Evolutionary conservation across 30 jellyfish, hydroid and myxozoan species (phyloP), one percentile per base, ranked within the genome.

Genomic region (Chironex yamaguchii): DNA sequence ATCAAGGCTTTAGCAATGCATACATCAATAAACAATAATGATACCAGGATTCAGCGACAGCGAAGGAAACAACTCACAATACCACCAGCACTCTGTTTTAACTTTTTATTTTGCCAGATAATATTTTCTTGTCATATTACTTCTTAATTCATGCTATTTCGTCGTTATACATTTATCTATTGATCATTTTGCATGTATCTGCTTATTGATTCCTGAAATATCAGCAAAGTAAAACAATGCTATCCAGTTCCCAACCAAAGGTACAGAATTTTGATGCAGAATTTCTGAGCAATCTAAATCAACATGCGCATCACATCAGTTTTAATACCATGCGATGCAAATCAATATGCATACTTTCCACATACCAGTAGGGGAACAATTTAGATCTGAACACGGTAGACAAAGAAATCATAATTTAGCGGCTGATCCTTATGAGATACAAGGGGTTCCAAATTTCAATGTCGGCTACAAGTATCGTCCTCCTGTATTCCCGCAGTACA

Each of bases 21-120:
- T 30, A 74, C 90, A 34, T 35, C 90, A 0, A 79, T 64, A 9
- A 82, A 79, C 84, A 63, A 63, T 51, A 79, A 79, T 62, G 90
- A 79, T 31, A 32, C 2, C 83, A 58, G 48, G 84, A 79, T 31
- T 34, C 84, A 1, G 49, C 30, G 2, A 79, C 90, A 62, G 84
- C 62, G 4, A 0, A 71, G 2, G 72, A 73, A 24, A 79, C 90
- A 62, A 79, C 90, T 13, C 90, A 79, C 48, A 73, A 79, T 36
- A 79, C 90, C 13, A 79, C 63, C 29, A 36, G 90, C 81, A 79
- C 84, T 14, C 2, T 79, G 64, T 79, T 79, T 26, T 82, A 79
- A 51, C 84, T 53, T 22, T 54, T n/a, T n/a, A n/a, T 79, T 0
- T 73, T 79, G 23, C 32, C 71, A 79, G 82, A 82, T 79, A 27